Base-by-base conservation (phyloP, 2,797 vertebrate genomes). In the Parauchenoglanis punctatus region DNA sequence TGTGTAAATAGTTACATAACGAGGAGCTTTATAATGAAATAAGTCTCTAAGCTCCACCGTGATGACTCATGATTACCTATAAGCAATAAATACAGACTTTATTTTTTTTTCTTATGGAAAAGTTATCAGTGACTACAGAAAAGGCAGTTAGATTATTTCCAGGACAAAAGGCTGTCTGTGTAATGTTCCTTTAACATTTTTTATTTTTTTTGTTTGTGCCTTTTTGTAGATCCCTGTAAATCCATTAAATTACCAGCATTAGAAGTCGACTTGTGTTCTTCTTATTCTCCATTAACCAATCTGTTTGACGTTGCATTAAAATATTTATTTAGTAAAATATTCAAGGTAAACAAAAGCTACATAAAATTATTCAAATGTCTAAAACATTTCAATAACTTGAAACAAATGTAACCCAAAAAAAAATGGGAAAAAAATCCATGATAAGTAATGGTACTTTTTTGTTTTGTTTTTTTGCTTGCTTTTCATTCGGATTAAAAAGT, bases 291-390 rank as follows among this genome's bases (percentile, higher is more conserved):
- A 31, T 52, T 18, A 58, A n/a, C 20, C 31, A n/a, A 11, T 28
- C 12, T 17, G 13, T 72, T 73, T 84, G 49, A 86, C 61, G 65
- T 4, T 54, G 86, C 89, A 95, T 96, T 95, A 96, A 95, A 96
- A 96, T 96, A 95, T 96, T 96, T 96, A 96, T 96, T 96, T 96
- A 93, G 95, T 96, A 96, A 96, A 96, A 96, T 96, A 96, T 96
- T 95, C 95, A 93, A 96, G 95, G 94, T 95, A 94, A 95, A 94
- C 91, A 93, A 96, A 96, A 95, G 94, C 94, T 94, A 96, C 94
- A 95, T 95, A 94, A 96, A 95, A 96, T 95, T 93, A 94, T 94
- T 95, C 92, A 94, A 93, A 94, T 94, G 94, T 94, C 94, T 91
- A 90, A 94, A 92, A 91, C 91, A 91, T 95, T 94, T 93, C 92